These are phyloP conservation scores for Boloria euphrosyne DNA, from an alignment of 2,888 invertebrate species.

Conservation along the genomic window DNA sequence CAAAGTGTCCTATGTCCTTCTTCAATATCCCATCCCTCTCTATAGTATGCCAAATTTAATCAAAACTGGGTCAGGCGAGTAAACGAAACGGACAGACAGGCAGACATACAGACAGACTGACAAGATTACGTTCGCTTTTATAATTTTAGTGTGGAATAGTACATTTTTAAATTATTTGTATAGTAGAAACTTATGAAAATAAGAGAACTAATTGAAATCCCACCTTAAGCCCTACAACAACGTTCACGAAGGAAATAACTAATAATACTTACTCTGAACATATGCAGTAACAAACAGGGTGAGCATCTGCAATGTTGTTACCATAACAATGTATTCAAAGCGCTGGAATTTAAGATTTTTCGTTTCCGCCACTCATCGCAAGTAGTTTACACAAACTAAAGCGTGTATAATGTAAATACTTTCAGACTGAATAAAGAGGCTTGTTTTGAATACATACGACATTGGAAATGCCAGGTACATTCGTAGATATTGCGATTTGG, in stretches of 20 bases:
- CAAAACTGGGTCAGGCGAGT: no score
- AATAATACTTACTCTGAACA: slow-evolving; percentile 19
- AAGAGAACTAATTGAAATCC: background rate
- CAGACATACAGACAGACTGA: no score
- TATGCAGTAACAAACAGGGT: slow-evolving; percentile 10
- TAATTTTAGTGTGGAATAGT: no score
- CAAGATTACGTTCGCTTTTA: no score
- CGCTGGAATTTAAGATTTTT: slow-evolving; percentile 42
- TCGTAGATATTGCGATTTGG: slow-evolving; percentile 8
- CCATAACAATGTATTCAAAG: slow-evolving; percentile 42
- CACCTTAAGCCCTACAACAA: slow-evolving; percentile 8
- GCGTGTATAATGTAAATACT: slow-evolving; percentile 49
- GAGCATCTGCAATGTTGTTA: slow-evolving; percentile 38
- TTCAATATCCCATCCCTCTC: no score
- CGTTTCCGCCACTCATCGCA: slow-evolving; percentile 36
- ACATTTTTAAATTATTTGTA: background rate
- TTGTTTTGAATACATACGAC: slow-evolving; percentile 48
- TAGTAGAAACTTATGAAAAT: background rate
- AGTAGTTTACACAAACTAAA: slow-evolving; percentile 50
- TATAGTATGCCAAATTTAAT: no score
- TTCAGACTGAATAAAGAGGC: slow-evolving; percentile 46
- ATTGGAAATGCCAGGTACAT: slow-evolving; percentile 21
- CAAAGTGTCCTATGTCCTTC: no score
- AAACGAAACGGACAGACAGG: no score
- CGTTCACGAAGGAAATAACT: slow-evolving; percentile 12